A percentile compares a stretch with the other conserved stretches of the same genome.
These are phyloP conservation scores for Nephrotoma appendiculata DNA, from an alignment of 2,888 invertebrate genomes.

Conservation along the genomic window DNA sequence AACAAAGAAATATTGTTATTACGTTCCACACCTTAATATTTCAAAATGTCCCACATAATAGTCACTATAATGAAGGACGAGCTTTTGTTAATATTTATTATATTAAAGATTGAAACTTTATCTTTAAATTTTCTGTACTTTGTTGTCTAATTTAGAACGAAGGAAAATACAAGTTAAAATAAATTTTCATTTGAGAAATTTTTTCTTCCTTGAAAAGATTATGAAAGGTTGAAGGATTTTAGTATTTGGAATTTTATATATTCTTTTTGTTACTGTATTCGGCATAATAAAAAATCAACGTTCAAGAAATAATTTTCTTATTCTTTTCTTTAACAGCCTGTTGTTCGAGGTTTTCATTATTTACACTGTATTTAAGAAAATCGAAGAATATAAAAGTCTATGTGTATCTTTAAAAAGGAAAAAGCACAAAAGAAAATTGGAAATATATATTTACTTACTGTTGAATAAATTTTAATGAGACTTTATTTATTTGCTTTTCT, in stretches of 20 bases:
- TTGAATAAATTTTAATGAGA: not conserved
- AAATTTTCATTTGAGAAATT: not conserved
- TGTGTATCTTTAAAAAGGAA: not conserved
- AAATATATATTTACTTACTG: not conserved
- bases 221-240: not conserved
- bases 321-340: not conserved
- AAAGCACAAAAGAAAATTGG: not conserved
- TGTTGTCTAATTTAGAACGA: not conserved
- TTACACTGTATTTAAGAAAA: not conserved
- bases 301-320: not conserved
- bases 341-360: not conserved
- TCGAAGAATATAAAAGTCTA: not conserved
- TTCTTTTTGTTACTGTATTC: not conserved
- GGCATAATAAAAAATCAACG: not conserved
- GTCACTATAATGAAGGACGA: not conserved
- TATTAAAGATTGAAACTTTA: not conserved
- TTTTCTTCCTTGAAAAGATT: not conserved
- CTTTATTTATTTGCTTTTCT: not conserved
- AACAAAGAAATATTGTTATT: not conserved
- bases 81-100: not conserved
- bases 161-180: not conserved
- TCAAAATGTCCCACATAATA: not conserved
- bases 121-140: not conserved
- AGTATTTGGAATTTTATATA: not conserved
- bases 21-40: not conserved